Base-by-base conservation (phyloP, 2,888 invertebrate genomes). In the Macaria notata region DNA sequence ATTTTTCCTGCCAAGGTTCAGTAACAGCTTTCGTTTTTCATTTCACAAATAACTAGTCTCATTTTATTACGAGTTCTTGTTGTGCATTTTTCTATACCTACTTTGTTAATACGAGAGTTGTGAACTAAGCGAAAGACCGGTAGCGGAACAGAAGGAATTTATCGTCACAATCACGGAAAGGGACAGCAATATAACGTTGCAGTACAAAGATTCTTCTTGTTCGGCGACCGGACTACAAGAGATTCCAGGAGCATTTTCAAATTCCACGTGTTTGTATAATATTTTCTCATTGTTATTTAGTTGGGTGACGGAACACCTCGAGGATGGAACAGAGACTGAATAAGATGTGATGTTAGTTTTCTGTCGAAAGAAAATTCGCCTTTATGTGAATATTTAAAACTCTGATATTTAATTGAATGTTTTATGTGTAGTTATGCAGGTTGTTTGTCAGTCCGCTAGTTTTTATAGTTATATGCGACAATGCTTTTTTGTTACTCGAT, bases 321-420 rank as follows among this genome's bases (percentile, higher is more conserved):
- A 50, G 38, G 56, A 60, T 52, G 55, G 33, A 62, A 59, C 47
- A 44, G 64, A 65, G 65, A 65, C 65, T 65, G 65, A 65, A 53
- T 49, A 52, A 49, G 29, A 46, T 60, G 56, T 61, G 53, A 57
- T 54, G 56, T 56, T 46, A 55, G 54, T 57, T 54, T 58, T 57
- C 55, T 50, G 55, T 48, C 45, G 45, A 49, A 53, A 49, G 46
- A 41, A 49, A 52, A 31, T 36, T 29, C 6, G 42, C 36, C 39
- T 46, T 31, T 56, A 33, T 53, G 58, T 46, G 49, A 54, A 50
- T 46, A 43, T 49, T 51, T 39, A 52, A 53, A 46, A 29, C 48
- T 43, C 43, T 31, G 41, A 54, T 39, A 42, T 38, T 56, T 58
- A 36, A 36, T 36, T 36, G 33, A 36, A 48, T 47, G 45, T 61